phyloP scores from a whole-genome alignment of 35 echinoderm and acorn worm species.

The Acanthaster planci region DNA sequence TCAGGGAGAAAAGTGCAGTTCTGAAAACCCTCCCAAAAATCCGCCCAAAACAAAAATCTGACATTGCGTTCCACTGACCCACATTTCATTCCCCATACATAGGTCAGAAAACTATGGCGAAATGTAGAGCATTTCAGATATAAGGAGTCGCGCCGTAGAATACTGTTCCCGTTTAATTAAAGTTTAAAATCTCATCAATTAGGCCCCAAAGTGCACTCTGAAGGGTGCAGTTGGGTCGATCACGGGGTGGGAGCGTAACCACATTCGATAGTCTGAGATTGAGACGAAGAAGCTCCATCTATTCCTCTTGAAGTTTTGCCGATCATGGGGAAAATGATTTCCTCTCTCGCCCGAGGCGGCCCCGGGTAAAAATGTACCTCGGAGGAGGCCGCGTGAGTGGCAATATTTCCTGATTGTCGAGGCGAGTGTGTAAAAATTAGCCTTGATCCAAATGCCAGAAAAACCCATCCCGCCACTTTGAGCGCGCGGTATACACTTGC shows the following conservation, averaged over 20 bases:
- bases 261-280: slow-evolving; percentile 23
- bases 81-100: not conserved
- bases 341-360: slow-evolving; percentile 13
- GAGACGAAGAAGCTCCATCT: slow-evolving; percentile 15
- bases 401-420: not conserved
- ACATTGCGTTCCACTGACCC: not conserved
- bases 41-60: too few species aligned
- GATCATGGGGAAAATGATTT: slow-evolving; percentile 31
- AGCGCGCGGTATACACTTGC: too few species aligned
- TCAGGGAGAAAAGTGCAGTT: too few species aligned
- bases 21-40: too few species aligned
- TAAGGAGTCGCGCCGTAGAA: too few species aligned
- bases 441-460: not conserved
- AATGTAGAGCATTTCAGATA: too few species aligned
- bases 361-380: slow-evolving; percentile 12
- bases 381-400: slow-evolving; percentile 12
- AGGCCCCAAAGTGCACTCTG: slow-evolving; percentile 8
- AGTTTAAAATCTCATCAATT: slow-evolving; percentile 30
- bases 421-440: slow-evolving; percentile 31
- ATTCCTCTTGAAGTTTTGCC: slow-evolving; percentile 25
- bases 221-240: not conserved
- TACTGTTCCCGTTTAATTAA: slow-evolving; percentile 29
- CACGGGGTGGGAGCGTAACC: not conserved
- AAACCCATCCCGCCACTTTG: too few species aligned
- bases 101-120: too few species aligned